Conservation (phyloP, 2,797 vertebrate genomes). For the Anolis apletophallus region DNA sequence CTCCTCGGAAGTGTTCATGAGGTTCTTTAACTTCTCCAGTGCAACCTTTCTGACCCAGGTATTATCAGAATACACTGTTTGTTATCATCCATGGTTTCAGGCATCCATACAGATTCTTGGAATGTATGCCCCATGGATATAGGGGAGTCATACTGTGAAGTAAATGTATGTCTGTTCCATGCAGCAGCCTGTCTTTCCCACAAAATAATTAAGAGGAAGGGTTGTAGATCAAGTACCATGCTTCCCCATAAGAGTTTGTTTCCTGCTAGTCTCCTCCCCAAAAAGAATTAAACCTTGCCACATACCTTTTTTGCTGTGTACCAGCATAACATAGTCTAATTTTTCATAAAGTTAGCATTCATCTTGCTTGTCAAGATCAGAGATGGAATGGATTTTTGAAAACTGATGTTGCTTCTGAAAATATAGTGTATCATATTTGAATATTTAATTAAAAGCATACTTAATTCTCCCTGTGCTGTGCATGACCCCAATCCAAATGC, state of each 20-base stretch:
- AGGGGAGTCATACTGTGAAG: no score
- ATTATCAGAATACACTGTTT: no score
- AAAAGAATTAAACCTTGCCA: no score
- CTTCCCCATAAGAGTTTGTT: background rate
- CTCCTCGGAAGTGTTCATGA: no score
- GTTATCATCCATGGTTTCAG: no score
- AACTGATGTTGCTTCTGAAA: background rate
- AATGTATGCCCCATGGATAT: no score
- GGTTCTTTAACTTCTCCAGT: no score
- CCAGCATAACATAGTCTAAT: background rate
- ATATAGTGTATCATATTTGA: background rate
- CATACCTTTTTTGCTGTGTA: background rate
- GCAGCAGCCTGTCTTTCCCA: background rate
- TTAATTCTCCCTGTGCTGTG: background rate
- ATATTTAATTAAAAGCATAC: background rate
- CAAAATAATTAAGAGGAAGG: background rate
- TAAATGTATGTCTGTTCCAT: no score
- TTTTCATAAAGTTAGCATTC: background rate
- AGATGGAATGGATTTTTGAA: background rate
- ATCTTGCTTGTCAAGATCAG: background rate
- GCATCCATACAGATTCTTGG: no score
- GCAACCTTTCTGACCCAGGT: no score
- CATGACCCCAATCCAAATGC: background rate
- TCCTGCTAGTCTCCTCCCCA: background rate
- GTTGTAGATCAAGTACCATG: background rate